Percentiles rank a stretch among this genome's conserved stretches.
These are phyloP conservation scores for Raja brachyura DNA, from an alignment of 2,113 vertebrate genomes.

Conservation along the genomic window DNA sequence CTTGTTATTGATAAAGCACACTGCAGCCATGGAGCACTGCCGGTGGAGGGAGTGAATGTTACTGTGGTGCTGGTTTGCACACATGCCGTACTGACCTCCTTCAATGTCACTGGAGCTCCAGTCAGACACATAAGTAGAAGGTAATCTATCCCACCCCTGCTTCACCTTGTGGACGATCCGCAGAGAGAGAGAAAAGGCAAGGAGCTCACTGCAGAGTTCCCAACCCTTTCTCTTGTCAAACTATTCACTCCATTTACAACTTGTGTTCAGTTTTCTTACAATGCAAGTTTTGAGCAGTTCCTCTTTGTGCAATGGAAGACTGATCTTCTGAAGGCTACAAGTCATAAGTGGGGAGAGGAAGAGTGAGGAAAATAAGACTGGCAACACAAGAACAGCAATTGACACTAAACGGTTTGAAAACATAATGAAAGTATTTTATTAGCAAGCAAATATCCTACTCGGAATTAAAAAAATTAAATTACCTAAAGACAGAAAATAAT, in stretches of 20 bases:
- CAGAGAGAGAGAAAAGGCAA: neutral
- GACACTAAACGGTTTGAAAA: no score
- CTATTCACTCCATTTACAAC: neutral
- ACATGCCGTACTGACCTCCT: neutral
- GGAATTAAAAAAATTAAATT: no score
- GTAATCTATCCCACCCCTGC: neutral
- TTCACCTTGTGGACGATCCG: neutral
- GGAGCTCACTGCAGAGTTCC: neutral
- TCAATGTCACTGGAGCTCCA: neutral
- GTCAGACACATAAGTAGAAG: neutral
- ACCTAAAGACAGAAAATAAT: no score
- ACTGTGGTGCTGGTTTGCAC: neutral
- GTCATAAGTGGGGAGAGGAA: no score
- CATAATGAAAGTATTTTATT: no score
- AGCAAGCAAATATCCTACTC: no score
- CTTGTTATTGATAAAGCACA: no score
- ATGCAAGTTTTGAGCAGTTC: neutral
- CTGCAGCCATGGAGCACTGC: no score
- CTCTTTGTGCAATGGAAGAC: neutral
- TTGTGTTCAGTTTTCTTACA: neutral
- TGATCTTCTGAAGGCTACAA: neutral
- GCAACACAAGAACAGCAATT: no score
- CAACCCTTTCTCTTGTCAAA: neutral
- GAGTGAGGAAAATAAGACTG: no score
- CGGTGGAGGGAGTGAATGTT: no score